Percentiles rank a stretch among this genome's conserved stretches.
phyloP scores from a whole-genome alignment of 1,140 invertebrate species.

The Zaprionus tsacasi region DNA sequence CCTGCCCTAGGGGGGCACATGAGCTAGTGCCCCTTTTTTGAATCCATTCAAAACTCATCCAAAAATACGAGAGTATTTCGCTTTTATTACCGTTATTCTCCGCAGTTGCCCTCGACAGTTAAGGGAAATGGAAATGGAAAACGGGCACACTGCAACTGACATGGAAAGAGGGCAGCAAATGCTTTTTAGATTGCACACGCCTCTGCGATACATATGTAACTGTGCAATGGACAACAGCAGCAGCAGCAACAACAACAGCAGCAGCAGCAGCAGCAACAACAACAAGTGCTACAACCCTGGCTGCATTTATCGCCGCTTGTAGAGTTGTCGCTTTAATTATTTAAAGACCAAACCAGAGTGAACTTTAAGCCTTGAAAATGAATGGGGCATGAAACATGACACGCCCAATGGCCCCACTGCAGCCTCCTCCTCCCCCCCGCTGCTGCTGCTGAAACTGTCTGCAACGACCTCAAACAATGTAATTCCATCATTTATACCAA shows the following conservation, averaged over 20 bases:
- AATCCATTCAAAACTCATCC: slow-evolving; percentile 19
- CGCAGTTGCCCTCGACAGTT: slow-evolving; percentile 7
- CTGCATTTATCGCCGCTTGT: slow-evolving; percentile 27
- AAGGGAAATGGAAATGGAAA: background rate
- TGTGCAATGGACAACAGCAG: slow-evolving; percentile 1
- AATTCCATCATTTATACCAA: slow-evolving; percentile 83
- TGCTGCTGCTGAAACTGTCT: slow-evolving; percentile 32
- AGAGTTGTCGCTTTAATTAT: slow-evolving; percentile 46
- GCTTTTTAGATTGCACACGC: slow-evolving; percentile 25
- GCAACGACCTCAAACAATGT: slow-evolving; percentile 75
- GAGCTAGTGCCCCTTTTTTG: background rate
- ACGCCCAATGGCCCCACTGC: slow-evolving; percentile 16
- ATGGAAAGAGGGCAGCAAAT: slow-evolving; percentile 17
- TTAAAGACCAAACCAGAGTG: slow-evolving; percentile 16
- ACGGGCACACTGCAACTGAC: slow-evolving; percentile 8
- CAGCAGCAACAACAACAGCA: slow-evolving; percentile 1
- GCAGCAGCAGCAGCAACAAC: slow-evolving; percentile 6
- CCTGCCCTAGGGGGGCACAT: background rate
- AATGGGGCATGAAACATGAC: slow-evolving; percentile 36
- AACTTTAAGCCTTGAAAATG: slow-evolving; percentile 38
- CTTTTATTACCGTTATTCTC: slow-evolving; percentile 26
- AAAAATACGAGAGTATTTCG: background rate
- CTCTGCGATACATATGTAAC: slow-evolving; percentile 4
- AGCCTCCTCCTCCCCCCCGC: background rate
- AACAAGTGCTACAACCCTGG: slow-evolving; percentile 7